A percentile compares a stretch with the other conserved stretches of the same genome.
phyloP scores from a whole-genome alignment of 2,113 vertebrate species.

The Axis porcinus region DNA sequence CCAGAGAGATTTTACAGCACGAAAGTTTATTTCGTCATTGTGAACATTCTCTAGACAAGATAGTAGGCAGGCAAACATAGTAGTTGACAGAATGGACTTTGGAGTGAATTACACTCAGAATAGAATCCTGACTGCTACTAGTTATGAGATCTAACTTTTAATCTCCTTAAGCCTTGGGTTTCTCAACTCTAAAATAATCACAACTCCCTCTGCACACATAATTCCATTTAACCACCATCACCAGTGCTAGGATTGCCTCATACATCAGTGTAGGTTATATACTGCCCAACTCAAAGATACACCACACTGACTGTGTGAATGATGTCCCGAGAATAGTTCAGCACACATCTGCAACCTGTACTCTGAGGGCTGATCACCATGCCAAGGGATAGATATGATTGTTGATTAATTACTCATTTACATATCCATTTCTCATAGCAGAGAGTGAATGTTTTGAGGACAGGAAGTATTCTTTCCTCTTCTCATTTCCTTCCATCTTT shows the following conservation, averaged over 20 bases:
- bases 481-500: neutral
- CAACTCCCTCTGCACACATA: accelerated
- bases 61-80: accelerated
- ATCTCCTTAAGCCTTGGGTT: neutral
- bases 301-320: accelerated
- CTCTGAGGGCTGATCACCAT: neutral
- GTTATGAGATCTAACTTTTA: too few relatives aligned
- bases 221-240: neutral
- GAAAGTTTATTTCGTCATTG: accelerated
- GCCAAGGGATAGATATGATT: neutral
- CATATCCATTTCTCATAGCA: neutral
- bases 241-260: neutral
- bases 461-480: neutral
- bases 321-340: accelerated
- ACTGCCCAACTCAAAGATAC: neutral
- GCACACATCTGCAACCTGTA: accelerated
- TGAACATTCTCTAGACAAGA: accelerated
- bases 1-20: accelerated
- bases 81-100: accelerated
- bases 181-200: neutral
- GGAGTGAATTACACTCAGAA: neutral
- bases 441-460: neutral
- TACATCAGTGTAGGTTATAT: accelerated
- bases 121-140: accelerated
- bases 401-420: neutral